phyloP scores from a whole-genome alignment of 2,113 vertebrate species.

The Uropsilus gracilis region DNA sequence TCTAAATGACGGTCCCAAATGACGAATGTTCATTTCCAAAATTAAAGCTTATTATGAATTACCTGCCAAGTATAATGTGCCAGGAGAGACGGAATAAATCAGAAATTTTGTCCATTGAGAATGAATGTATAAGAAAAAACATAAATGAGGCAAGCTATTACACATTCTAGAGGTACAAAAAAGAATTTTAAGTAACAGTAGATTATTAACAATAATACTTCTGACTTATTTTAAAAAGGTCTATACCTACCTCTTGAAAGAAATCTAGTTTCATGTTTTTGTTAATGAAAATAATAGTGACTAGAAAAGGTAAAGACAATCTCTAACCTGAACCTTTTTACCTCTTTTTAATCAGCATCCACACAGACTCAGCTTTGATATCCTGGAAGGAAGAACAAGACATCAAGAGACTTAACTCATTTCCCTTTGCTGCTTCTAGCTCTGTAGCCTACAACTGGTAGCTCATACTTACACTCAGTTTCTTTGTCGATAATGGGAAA shows the following conservation, averaged over 20 bases:
- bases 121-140: conserved; percentile 63
- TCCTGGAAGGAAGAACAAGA: neutral
- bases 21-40: conserved; percentile 83
- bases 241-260: neutral
- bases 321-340: neutral
- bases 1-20: conserved; percentile 74
- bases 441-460: neutral
- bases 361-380: neutral
- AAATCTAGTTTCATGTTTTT: neutral
- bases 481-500: neutral
- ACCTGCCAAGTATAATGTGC: conserved; percentile 79
- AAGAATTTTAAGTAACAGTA: conserved; percentile 73
- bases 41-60: conserved; percentile 81
- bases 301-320: neutral
- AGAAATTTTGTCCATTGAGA: conserved; percentile 75
- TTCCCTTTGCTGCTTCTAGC: neutral
- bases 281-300: conserved; percentile 4
- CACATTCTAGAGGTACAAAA: conserved; percentile 52
- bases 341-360: neutral
- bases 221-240: conserved; percentile 17
- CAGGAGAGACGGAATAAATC: conserved; percentile 77
- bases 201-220: conserved; percentile 70
- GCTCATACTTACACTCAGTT: neutral
- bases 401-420: neutral
- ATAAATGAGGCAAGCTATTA: conserved; percentile 72